phyloP scores from a whole-genome alignment of 2,113 vertebrate genomes.

The Chlorodrepanis virens region DNA sequence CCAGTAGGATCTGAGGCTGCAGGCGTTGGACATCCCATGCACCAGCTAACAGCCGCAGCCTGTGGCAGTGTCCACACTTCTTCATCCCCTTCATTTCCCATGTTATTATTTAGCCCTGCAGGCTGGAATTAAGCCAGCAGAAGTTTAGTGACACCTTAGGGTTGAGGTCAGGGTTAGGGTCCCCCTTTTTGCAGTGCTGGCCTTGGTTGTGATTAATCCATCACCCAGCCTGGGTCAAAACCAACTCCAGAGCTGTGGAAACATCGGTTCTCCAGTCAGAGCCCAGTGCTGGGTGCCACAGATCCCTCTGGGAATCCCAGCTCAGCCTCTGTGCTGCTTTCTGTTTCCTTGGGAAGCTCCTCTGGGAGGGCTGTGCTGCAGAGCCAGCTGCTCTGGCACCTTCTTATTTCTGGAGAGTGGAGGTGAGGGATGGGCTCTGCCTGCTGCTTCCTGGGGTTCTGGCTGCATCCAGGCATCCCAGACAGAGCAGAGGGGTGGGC shows the following conservation, averaged over 20 bases:
- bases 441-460: background rate
- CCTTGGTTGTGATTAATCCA: background rate
- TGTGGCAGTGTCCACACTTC: background rate
- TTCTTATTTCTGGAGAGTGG: background rate
- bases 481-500: background rate
- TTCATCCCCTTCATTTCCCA: background rate
- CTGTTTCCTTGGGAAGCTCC: background rate
- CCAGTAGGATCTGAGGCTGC: background rate
- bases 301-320: background rate
- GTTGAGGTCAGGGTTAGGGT: background rate
- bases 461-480: background rate
- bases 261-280: background rate
- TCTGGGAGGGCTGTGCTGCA: background rate
- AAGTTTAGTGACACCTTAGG: accelerated
- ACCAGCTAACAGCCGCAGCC: background rate
- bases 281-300: background rate
- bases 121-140: background rate
- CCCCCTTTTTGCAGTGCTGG: background rate
- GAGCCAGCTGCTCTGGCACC: background rate
- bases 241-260: background rate
- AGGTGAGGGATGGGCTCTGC: background rate
- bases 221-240: background rate
- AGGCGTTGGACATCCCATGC: background rate
- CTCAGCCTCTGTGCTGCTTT: background rate
- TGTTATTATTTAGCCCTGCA: background rate